These are phyloP conservation scores for Sebastes nivosus DNA, from an alignment of 2,797 vertebrate genomes.

Conservation along the genomic window DNA sequence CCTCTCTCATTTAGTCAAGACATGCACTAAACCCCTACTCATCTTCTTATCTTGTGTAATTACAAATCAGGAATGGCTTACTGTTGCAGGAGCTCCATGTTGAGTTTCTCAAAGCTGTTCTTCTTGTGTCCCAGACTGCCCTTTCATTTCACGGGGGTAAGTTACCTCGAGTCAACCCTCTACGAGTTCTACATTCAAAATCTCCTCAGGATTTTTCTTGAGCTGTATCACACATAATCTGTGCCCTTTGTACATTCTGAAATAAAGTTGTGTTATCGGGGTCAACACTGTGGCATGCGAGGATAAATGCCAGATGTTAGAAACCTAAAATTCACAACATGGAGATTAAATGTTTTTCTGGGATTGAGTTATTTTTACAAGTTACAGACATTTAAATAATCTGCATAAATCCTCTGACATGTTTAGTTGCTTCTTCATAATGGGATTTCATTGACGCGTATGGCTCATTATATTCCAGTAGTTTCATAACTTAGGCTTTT, in stretches of 20 bases:
- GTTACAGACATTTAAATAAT: neutral
- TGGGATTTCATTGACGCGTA: slow-evolving; percentile 28
- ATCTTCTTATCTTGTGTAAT: slow-evolving; percentile 71
- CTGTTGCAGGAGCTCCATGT: slow-evolving; percentile 32
- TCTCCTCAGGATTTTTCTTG: slow-evolving; percentile 38
- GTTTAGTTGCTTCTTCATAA: slow-evolving; percentile 19
- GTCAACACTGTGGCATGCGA: slow-evolving; percentile 4
- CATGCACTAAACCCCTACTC: slow-evolving; percentile 59
- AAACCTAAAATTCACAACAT: slow-evolving; percentile 17
- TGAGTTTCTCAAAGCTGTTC: slow-evolving; percentile 31
- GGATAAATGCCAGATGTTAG: slow-evolving; percentile 18
- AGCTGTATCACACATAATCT: slow-evolving; percentile 38
- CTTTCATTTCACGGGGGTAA: neutral
- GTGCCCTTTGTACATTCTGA: neutral
- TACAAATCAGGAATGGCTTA: slow-evolving; percentile 61
- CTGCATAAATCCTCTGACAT: neutral
- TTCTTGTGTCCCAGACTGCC: slow-evolving; percentile 11
- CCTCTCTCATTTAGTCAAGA: slow-evolving; percentile 65
- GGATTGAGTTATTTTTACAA: neutral
- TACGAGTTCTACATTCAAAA: slow-evolving; percentile 33
- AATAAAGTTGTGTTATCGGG: neutral
- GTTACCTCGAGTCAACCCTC: slow-evolving; percentile 30
- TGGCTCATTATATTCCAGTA: slow-evolving; percentile 21
- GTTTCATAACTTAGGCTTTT: slow-evolving; percentile 43
- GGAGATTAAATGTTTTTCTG: neutral